phyloP scores from a whole-genome alignment of 1,140 invertebrate species.

The Thaumatotibia leucotreta region DNA sequence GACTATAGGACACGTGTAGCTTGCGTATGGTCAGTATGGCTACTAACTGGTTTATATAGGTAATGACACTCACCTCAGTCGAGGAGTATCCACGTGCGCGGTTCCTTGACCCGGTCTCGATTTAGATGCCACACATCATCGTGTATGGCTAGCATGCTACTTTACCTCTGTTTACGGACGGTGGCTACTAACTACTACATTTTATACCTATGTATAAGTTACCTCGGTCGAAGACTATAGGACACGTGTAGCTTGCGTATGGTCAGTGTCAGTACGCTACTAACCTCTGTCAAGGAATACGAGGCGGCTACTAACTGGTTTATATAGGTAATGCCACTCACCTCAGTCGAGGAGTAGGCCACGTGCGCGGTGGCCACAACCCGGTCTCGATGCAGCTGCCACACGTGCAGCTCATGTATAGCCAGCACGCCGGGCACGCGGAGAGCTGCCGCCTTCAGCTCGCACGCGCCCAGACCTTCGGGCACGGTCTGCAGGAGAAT shows the following conservation, averaged over 20 bases:
- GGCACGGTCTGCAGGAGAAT: slow-evolving; percentile 90
- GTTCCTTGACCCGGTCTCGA: slow-evolving; percentile 82
- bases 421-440: slow-evolving; percentile 88
- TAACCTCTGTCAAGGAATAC: slow-evolving; percentile 75
- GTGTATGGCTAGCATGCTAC: too few relatives aligned
- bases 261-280: slow-evolving; percentile 8
- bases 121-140: slow-evolving; percentile 90
- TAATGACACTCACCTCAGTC: too few relatives aligned
- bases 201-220: too few relatives aligned
- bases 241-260: too few relatives aligned
- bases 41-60: too few relatives aligned
- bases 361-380: slow-evolving; percentile 85
- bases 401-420: slow-evolving; percentile 90
- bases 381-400: slow-evolving; percentile 84
- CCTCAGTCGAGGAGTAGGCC: slow-evolving; percentile 77
- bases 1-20: too few relatives aligned
- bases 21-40: too few relatives aligned
- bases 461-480: slow-evolving; percentile 84
- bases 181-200: too few relatives aligned
- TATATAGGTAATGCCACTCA: slow-evolving; percentile 29
- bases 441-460: slow-evolving; percentile 80
- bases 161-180: too few relatives aligned
- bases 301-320: too few relatives aligned
- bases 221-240: too few relatives aligned
- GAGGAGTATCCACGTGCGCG: slow-evolving; percentile 82